A percentile compares a stretch with the other conserved stretches of the same genome.
Evolutionary conservation across 1,140 invertebrate species (phyloP).

Genomic region (Eriosoma lanigerum): DNA sequence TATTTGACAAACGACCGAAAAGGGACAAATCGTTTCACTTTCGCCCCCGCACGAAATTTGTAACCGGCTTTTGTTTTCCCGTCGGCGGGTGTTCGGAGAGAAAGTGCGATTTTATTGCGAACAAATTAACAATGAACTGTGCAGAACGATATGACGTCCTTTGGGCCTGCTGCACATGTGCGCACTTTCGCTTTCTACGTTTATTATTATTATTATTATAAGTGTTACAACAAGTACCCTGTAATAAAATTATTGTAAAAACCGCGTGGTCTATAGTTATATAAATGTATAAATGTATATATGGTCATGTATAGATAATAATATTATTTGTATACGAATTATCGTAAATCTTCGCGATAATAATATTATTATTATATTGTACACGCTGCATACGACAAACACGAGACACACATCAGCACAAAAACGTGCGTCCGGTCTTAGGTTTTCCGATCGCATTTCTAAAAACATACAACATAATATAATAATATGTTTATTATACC

Average conservation of each 20-base stretch:
- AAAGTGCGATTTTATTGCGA: conserved; percentile 42
- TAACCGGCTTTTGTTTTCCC: conserved; percentile 44
- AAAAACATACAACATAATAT: neutral
- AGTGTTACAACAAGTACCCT: no score
- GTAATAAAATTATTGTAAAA: no score
- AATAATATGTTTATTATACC: neutral
- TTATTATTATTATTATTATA: neutral
- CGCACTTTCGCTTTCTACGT: conserved; percentile 29
- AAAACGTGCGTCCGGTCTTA: neutral
- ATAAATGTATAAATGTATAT: neutral
- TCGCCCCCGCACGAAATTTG: conserved; percentile 32
- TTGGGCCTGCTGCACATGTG: neutral
- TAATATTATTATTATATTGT: no score
- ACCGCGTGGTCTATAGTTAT: no score
- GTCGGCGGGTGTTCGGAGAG: conserved; percentile 39
- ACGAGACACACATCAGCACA: neutral
- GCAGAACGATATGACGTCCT: conserved; percentile 23
- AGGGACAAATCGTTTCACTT: conserved; percentile 47
- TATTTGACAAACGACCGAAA: conserved; percentile 25
- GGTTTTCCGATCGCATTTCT: conserved; percentile 1
- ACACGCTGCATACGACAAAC: no score
- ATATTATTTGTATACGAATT: neutral
- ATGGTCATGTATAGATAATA: neutral
- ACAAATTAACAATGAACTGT: conserved; percentile 44
- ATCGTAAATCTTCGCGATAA: conserved; percentile 14